These are phyloP conservation scores for Leucophenga maculata DNA, from an alignment of 2,888 invertebrate species.

Conservation along the genomic window DNA sequence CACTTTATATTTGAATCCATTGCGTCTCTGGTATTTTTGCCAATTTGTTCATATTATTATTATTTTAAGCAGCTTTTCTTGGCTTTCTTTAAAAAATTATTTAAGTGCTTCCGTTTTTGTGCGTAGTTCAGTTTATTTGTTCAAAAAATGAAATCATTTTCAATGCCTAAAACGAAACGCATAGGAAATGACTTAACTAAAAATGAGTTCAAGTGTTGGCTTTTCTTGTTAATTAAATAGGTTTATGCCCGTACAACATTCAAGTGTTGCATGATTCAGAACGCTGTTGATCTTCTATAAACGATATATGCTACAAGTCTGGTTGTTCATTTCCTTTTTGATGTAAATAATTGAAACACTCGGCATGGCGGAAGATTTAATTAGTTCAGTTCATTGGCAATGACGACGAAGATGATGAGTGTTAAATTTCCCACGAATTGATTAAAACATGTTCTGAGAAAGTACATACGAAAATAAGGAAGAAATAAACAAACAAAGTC, in stretches of 20 bases:
- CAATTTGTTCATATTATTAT: slow-evolving; percentile 53
- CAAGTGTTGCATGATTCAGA: slow-evolving; percentile 19
- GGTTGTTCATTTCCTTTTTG: slow-evolving; percentile 19
- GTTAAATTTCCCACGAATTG: slow-evolving; percentile 61
- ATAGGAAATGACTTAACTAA: slow-evolving; percentile 62
- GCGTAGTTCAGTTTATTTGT: slow-evolving; percentile 17
- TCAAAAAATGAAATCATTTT: slow-evolving; percentile 25
- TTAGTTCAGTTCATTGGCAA: slow-evolving; percentile 61
- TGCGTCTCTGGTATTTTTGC: slow-evolving; percentile 45
- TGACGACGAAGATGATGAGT: slow-evolving; percentile 35
- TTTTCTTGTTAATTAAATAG: slow-evolving; percentile 37
- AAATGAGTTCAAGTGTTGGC: slow-evolving; percentile 51
- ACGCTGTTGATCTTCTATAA: too few species aligned
- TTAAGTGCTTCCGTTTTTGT: slow-evolving; percentile 46
- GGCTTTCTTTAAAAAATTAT: not conserved
- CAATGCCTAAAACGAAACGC: not conserved
- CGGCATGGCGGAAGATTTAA: slow-evolving; percentile 48
- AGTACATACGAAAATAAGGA: too few species aligned
- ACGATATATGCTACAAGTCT: not conserved
- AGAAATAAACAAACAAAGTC: slow-evolving; percentile 51
- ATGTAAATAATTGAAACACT: slow-evolving; percentile 50
- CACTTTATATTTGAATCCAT: slow-evolving; percentile 23
- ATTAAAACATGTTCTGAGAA: slow-evolving; percentile 32
- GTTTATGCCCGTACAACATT: not conserved
- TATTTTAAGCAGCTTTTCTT: slow-evolving; percentile 37